Conservation (phyloP, 1,140 invertebrate species). For the Drosophila lacteicornis region DNA sequence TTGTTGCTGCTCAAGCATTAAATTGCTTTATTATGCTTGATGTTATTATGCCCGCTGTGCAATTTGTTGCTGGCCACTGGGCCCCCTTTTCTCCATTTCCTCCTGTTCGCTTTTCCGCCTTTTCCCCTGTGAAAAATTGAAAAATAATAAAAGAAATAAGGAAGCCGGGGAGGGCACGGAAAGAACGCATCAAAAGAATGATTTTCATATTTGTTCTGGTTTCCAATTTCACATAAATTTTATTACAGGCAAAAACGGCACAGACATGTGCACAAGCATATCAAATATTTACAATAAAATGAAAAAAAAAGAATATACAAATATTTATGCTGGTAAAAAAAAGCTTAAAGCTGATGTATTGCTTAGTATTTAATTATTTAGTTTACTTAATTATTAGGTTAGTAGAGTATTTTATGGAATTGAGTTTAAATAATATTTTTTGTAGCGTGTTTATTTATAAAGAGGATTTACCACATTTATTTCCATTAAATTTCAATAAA, state of each 20-base stretch:
- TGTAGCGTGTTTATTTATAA: too few species aligned
- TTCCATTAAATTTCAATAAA: not conserved
- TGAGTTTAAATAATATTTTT: too few species aligned
- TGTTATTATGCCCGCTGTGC: constrained; percentile 70
- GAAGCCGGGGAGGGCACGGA: not conserved
- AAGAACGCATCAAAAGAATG: constrained; percentile 42
- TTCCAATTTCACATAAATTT: constrained; percentile 44
- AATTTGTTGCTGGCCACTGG: constrained; percentile 63
- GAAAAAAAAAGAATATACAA: not conserved
- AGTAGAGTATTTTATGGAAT: too few species aligned
- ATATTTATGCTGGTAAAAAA: not conserved
- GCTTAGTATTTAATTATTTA: not conserved
- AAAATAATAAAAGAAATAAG: constrained; percentile 18
- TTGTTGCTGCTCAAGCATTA: constrained; percentile 65
- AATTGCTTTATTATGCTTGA: constrained; percentile 79
- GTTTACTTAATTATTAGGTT: not conserved
- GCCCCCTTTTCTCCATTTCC: not conserved
- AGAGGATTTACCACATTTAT: too few species aligned
- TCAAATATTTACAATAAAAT: constrained; percentile 10
- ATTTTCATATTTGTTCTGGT: constrained; percentile 39
- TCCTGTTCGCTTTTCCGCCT: not conserved
- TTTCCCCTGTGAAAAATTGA: constrained; percentile 43
- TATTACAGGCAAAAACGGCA: constrained; percentile 19
- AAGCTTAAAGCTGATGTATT: not conserved
- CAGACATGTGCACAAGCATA: constrained; percentile 16